phyloP scores from a whole-genome alignment of 2,797 vertebrate genomes.

The Microtus agrestis region DNA sequence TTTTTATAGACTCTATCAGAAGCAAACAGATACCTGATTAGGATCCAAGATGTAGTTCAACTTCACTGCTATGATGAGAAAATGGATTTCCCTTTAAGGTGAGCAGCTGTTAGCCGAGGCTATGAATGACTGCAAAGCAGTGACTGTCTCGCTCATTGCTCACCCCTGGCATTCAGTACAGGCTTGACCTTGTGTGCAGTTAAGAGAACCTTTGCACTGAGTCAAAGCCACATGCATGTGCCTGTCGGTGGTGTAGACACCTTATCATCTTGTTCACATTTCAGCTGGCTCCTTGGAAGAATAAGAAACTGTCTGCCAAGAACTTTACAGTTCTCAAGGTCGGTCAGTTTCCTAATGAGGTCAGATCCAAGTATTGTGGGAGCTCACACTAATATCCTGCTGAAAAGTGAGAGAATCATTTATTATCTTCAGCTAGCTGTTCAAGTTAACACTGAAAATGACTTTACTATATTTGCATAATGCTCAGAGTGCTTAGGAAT shows the following conservation, averaged over 20 bases:
- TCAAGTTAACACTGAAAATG: not conserved
- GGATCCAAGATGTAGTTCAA: slow-evolving; percentile 89
- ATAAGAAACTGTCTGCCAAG: not conserved
- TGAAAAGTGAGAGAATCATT: not conserved
- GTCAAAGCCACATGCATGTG: not conserved
- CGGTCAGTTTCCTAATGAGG: not conserved
- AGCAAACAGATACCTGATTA: slow-evolving; percentile 91
- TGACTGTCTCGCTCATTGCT: not conserved
- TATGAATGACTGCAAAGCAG: not conserved
- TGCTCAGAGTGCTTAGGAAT: not conserved
- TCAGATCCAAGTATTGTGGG: not conserved
- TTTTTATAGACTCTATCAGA: slow-evolving; percentile 89
- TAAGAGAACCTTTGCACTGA: not conserved
- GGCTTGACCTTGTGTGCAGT: not conserved
- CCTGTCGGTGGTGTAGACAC: not conserved
- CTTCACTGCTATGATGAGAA: slow-evolving; percentile 88
- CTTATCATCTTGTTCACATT: not conserved
- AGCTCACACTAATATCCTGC: not conserved
- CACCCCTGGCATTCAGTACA: not conserved
- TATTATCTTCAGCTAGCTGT: not conserved
- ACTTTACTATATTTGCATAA: not conserved
- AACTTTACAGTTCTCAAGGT: not conserved
- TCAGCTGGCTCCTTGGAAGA: not conserved
- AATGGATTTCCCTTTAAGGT: slow-evolving; percentile 90
- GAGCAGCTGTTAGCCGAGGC: slow-evolving; percentile 30